phyloP scores from a whole-genome alignment of 2,113 vertebrate genomes.

The Ailurus styani region DNA sequence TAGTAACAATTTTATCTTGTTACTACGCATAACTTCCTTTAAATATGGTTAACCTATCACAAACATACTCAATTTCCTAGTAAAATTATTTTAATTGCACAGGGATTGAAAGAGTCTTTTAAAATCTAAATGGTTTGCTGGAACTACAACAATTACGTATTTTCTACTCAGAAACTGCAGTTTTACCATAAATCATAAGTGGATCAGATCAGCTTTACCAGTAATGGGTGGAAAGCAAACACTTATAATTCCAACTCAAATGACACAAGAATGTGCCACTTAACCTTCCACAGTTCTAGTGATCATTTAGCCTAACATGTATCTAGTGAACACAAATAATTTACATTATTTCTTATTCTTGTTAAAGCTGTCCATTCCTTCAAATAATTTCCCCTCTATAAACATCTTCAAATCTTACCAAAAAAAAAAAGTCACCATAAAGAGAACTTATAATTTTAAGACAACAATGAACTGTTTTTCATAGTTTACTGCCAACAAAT shows the following conservation, averaged over 20 bases:
- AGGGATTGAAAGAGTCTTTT: neutral
- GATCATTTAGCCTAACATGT: neutral
- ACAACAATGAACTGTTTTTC: neutral
- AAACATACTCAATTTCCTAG: neutral
- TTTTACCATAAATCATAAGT: neutral
- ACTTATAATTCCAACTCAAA: neutral
- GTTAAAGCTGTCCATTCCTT: neutral
- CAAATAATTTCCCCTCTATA: neutral
- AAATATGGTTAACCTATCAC: neutral
- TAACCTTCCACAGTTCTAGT: neutral
- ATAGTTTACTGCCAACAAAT: neutral
- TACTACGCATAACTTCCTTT: neutral
- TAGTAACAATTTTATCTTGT: neutral
- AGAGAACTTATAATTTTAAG: neutral
- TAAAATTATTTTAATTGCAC: neutral
- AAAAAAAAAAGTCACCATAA: neutral
- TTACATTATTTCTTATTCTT: neutral
- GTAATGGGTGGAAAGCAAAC: neutral
- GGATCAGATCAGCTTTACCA: neutral
- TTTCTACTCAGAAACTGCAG: neutral
- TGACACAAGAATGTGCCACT: neutral
- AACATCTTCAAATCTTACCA: slow-evolving; percentile 16
- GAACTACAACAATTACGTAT: neutral
- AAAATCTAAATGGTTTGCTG: slow-evolving; percentile 8
- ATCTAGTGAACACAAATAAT: neutral